phyloP scores from a whole-genome alignment of 2,888 invertebrate species.

The Drosophila histrio region DNA sequence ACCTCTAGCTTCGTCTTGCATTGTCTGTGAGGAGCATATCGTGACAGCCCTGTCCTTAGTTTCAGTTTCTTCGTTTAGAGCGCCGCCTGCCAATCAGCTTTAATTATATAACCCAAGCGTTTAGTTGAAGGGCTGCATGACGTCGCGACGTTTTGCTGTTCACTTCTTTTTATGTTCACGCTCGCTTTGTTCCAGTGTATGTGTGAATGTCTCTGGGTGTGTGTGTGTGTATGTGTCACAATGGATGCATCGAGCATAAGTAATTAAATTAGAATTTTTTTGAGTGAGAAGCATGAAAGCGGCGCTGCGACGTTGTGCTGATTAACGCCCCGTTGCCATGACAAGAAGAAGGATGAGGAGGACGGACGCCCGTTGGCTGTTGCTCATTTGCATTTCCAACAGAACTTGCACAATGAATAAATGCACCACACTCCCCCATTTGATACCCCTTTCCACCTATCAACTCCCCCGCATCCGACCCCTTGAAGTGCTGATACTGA shows the following conservation, averaged over 20 bases:
- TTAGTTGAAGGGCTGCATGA: slow-evolving; percentile 40
- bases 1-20: no score
- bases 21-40: not conserved
- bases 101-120: slow-evolving; percentile 62
- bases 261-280: slow-evolving; percentile 83
- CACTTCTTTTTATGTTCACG: slow-evolving; percentile 64
- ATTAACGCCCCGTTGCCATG: slow-evolving; percentile 74
- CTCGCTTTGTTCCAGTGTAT: slow-evolving; percentile 53
- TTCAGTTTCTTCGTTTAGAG: slow-evolving; percentile 3
- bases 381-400: slow-evolving; percentile 75
- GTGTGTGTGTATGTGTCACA: slow-evolving; percentile 62
- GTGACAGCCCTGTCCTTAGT: not conserved
- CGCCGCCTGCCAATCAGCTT: slow-evolving; percentile 63
- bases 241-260: slow-evolving; percentile 82
- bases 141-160: slow-evolving; percentile 33
- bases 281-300: slow-evolving; percentile 66
- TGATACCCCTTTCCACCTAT: not conserved
- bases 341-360: slow-evolving; percentile 13
- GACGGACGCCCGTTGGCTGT: slow-evolving; percentile 37
- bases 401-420: slow-evolving; percentile 31
- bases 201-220: slow-evolving; percentile 13
- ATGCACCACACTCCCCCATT: slow-evolving; percentile 11
- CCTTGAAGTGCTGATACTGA: slow-evolving; percentile 56
- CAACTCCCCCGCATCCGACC: slow-evolving; percentile 6
- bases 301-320: slow-evolving; percentile 51